Evolutionary conservation across 2,113 vertebrate genomes (phyloP).

Genomic region (Brevimyrus niger): DNA sequence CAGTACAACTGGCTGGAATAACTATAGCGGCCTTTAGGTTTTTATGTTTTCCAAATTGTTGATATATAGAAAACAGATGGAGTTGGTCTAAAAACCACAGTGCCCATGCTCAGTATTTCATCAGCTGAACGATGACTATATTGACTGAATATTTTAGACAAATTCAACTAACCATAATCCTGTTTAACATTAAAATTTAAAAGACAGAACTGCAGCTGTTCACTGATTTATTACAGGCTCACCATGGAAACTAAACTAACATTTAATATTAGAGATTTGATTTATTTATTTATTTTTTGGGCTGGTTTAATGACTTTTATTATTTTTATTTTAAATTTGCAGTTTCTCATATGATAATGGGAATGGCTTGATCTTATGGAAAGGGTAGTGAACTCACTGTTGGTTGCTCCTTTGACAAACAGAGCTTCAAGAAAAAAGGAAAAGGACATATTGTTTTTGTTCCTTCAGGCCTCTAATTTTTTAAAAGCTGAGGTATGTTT

Average conservation of each 20-base stretch:
- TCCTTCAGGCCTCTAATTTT: neutral
- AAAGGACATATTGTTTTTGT: constrained; percentile 2
- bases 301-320: neutral
- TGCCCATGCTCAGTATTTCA: neutral
- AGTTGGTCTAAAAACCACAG: neutral
- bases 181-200: neutral
- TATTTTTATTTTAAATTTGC: neutral
- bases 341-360: neutral
- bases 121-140: neutral
- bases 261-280: neutral
- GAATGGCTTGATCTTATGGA: neutral
- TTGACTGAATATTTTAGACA: neutral
- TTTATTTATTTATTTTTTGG: neutral
- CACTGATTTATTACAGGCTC: neutral
- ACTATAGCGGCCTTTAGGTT: neutral
- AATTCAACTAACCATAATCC: neutral
- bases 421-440: neutral
- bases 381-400: neutral
- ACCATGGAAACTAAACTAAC: constrained; percentile 1
- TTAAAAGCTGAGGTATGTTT: neutral
- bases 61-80: neutral
- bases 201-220: neutral
- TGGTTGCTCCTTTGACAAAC: neutral
- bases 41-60: neutral
- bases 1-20: neutral